These are phyloP conservation scores for Ormyrus nitidulus DNA, from an alignment of 2,888 invertebrate genomes.

Conservation along the genomic window DNA sequence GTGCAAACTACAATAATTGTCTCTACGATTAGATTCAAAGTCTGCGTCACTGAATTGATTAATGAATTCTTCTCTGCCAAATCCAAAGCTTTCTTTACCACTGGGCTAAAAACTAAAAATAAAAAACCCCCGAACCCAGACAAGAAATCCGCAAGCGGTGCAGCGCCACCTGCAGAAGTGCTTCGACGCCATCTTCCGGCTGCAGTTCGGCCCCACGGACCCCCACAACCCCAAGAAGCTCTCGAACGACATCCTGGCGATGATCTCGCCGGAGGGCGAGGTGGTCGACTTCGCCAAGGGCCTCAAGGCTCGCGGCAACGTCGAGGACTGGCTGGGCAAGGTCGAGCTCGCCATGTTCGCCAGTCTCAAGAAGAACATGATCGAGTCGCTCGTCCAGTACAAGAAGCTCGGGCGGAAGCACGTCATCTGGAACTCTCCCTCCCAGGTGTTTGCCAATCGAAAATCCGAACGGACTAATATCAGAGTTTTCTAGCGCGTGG, in stretches of 20 bases:
- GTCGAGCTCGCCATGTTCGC: constrained; percentile 94
- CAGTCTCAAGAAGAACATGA: constrained; percentile 86
- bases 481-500: neutral
- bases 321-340: constrained; percentile 94
- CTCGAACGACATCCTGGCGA: constrained; percentile 90
- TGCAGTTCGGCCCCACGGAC: constrained; percentile 84
- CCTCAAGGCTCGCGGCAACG: constrained; percentile 90
- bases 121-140: constrained; percentile 73
- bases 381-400: constrained; percentile 84
- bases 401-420: constrained; percentile 80
- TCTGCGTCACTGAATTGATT: neutral
- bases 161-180: constrained; percentile 94
- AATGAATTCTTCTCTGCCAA: neutral
- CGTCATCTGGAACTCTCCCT: constrained; percentile 86
- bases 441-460: constrained; percentile 78
- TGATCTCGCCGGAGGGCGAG: constrained; percentile 94
- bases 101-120: no score
- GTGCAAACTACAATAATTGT: no score
- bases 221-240: constrained; percentile 76
- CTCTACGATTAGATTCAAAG: no score
- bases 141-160: constrained; percentile 91
- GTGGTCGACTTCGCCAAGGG: constrained; percentile 88
- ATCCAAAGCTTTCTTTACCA: neutral
- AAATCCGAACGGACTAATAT: neutral
- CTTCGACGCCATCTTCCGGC: constrained; percentile 88